Percentiles rank a stretch among this genome's conserved stretches.
phyloP scores from a whole-genome alignment of 2,888 invertebrate genomes.

The Oscheius sp. region DNA sequence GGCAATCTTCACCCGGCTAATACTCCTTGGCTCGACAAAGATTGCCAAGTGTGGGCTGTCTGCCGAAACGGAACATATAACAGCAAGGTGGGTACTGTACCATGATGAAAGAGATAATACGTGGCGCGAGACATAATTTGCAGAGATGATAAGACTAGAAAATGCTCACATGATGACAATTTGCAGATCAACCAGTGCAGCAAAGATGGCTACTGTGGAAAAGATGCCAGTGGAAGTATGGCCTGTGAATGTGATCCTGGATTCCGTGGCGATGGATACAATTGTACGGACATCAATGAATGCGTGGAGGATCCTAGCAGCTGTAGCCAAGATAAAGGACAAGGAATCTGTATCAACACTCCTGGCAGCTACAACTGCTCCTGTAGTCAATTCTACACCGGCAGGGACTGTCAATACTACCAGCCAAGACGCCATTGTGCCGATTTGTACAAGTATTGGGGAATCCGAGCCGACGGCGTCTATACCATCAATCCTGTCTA shows the following conservation, averaged over 20 bases:
- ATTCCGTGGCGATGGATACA: conserved; percentile 56
- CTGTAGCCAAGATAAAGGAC: conserved; percentile 72
- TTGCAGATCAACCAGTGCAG: conserved; percentile 52
- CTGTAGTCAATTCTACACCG: conserved; percentile 56
- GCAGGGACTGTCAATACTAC: conserved; percentile 56
- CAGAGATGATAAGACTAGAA: not conserved
- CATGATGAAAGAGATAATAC: too few species aligned
- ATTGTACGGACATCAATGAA: conserved; percentile 61
- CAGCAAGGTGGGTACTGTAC: conserved; percentile 40
- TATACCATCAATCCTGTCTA: conserved; percentile 39
- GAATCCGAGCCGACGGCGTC: conserved; percentile 44
- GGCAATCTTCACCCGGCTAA: conserved; percentile 49
- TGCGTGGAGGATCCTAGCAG: conserved; percentile 61
- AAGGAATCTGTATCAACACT: conserved; percentile 83
- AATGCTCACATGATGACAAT: not conserved
- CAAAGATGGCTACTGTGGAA: conserved; percentile 47
- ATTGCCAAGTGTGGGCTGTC: conserved; percentile 54
- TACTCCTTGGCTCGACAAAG: conserved; percentile 54
- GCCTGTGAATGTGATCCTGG: conserved; percentile 55
- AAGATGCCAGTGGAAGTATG: conserved; percentile 30
- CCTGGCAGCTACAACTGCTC: conserved; percentile 78
- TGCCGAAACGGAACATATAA: conserved; percentile 60
- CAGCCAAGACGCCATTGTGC: conserved; percentile 62
- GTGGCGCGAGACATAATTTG: not conserved
- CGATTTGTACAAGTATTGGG: conserved; percentile 61